Evolutionary conservation across 35 echinoderm and acorn worm genomes (phyloP).

Genomic region (Apostichopus japonicus): DNA sequence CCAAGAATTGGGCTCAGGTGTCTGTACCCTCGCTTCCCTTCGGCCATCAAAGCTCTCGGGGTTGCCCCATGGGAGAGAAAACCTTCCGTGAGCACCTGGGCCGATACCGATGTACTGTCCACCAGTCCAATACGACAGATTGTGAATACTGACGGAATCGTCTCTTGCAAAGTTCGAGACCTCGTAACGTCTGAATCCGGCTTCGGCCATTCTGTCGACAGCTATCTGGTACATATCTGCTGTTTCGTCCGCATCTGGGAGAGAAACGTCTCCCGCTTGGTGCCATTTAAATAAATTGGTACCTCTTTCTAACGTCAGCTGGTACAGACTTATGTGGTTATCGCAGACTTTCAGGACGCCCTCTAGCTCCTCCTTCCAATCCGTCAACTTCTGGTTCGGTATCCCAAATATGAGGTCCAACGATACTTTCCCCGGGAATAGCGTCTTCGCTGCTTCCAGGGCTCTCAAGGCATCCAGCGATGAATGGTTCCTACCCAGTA

Average conservation of each 20-base stretch:
- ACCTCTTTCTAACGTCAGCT: conserved; percentile 88
- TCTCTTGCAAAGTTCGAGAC: conserved; percentile 88
- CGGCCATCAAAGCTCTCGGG: neutral
- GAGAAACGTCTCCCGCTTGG: conserved; percentile 52
- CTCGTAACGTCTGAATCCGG: conserved; percentile 84
- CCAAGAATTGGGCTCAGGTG: conserved; percentile 86
- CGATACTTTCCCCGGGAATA: conserved; percentile 82
- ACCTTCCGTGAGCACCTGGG: conserved; percentile 89
- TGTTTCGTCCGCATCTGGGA: conserved; percentile 60
- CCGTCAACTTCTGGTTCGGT: conserved; percentile 68
- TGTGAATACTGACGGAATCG: conserved; percentile 65
- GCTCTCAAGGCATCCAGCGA: conserved; percentile 57
- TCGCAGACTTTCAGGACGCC: conserved; percentile 65
- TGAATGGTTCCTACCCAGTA: conserved; percentile 81
- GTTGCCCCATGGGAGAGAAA: conserved; percentile 9
- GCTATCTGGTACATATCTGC: conserved; percentile 93
- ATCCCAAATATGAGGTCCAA: conserved; percentile 91
- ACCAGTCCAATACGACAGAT: conserved; percentile 87
- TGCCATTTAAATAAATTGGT: conserved; percentile 76
- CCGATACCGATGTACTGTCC: conserved; percentile 92
- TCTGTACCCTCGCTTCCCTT: conserved; percentile 91
- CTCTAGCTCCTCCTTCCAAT: conserved; percentile 78
- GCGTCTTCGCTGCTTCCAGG: conserved; percentile 58
- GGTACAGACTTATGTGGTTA: conserved; percentile 89
- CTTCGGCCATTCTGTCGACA: conserved; percentile 61